Base-by-base conservation (phyloP, 2,797 vertebrate genomes). In the Botia almorhae region DNA sequence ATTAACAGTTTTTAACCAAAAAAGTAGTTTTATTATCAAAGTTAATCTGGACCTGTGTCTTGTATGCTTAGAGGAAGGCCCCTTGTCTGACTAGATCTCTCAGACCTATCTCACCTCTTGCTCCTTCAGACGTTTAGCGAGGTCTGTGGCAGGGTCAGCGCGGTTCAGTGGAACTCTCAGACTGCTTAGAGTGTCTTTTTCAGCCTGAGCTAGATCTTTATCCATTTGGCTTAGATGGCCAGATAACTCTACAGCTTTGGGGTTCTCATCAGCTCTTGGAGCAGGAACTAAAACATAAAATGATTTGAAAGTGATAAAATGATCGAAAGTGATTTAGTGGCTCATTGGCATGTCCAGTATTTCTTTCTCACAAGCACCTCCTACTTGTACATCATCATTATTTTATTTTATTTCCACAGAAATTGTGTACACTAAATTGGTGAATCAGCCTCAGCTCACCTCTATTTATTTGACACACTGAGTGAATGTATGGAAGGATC, bases 101-200 rank as follows among this genome's bases (percentile, higher is more conserved):
- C 46, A 16, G 36, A 0, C 67, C 61, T 60, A 7, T 60, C 92
- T 89, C 84, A 98, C 98, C 95, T 98, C 92, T 82, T 97, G 96
- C 16, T 95, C 93, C 76, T 81, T 93, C 85, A 97, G 91, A 82
- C 96, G 95, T 14, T 86, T 92, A 84, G 91, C 85, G 29, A 99
- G 91, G 90, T 99, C 97, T 43, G 90, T 91, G 0, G 90, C 69
- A 0, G 96, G 94, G 33, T 95, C 83, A 0, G 2, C 87, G 76
- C 88, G 92, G 89, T 87, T 95, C 87, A 97, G 88, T 0, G 98
- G 96, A n/a, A 93, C 81, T 69, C 96, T 94, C 80, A 95, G 87
- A 78, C 93, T 87, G 85, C 79, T 93, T 89, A 96, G 80, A 75
- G 96, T 84, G 86, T 92, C 92, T 83, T 89, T 88, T 89, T 98